Base-by-base conservation (phyloP, 2,797 vertebrate genomes). In the Peromyscus eremicus region DNA sequence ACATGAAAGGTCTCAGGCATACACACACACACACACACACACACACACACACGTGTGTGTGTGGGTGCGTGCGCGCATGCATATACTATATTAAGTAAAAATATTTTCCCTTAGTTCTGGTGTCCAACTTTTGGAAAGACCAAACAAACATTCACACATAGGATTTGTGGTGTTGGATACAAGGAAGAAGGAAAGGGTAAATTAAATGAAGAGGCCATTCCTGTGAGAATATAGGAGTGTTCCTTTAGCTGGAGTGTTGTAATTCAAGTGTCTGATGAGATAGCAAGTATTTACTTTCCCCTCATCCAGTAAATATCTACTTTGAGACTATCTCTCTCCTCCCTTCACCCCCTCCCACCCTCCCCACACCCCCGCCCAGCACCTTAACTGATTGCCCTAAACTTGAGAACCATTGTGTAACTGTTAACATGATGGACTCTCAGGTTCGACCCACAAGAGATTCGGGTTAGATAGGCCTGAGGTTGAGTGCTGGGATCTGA, bases 31-130 rank as follows among this genome's bases (percentile, higher is more conserved):
- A 10, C 34, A 60, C 27, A 49, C 46, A 19, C 14, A 34, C 49
- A 11, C 43, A 25, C 32, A 13, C 9, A 21, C 9, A 77, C 40
- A 77, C 10, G 49, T 10, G n/a, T n/a, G n/a, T n/a, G n/a, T n/a
- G n/a, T n/a, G n/a, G n/a, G n/a, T n/a, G 8, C 46, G 10, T 49
- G 46, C 10, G 23, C 23, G 52, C 10, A 40, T 1, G 13, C n/a
- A 40, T n/a, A 62, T 12, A 43, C 29, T 11, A 12, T 46, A 23
- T 82, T 52, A 71, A 46, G 8, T 27, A 93, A 97, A 97, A 40
- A 90, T 98, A 97, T 98, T 98, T 97, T 94, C 94, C 46, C 96
- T 98, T 95, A 97, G 94, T 95, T 97, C 92, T 83, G 25, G 70
- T 94, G 90, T 96, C 94, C 92, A 91, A 40, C 91, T 97, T 98